Evolutionary conservation across 2,797 vertebrate species (phyloP), one percentile per base, ranked within the genome.

Genomic region (Neomorphus geoffroyi): DNA sequence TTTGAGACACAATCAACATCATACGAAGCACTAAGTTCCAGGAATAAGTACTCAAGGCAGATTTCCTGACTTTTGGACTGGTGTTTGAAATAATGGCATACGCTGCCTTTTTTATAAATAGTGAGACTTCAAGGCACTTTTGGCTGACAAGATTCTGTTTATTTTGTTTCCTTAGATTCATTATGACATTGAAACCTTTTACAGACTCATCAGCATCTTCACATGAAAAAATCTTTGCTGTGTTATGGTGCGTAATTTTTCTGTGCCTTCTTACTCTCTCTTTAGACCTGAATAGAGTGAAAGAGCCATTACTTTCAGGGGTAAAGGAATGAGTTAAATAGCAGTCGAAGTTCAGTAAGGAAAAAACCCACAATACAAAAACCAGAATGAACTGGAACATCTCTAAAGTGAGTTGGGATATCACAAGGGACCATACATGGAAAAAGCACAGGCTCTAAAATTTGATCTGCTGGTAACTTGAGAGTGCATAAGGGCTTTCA

Each of bases 121-220:
- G 8, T 45, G 32, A 37, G 53, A 21, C 51, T 80, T 84, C 5
- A 48, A 35, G 54, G 37, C 7, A 51, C 35, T 82, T 28, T 8
- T 28, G 32, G 19, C 79, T 90, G 58, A 81, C 14, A 64, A 61
- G 41, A 37, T 54, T 51, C 13, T 18, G 12, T 35, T 73, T 43
- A 11, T 66, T 81, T 33, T 89, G 6, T 96, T 94, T 94, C 60
- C 41, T 74, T 84, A 99, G 99, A 92, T 99, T 98, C 91, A 97
- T 98, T 39, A 97, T 99, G 97, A 98, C 98, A 65, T 96, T 99
- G 86, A 99, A 98, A 97, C 98, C 97, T 46, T 98, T 98, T 87
- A 92, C 89, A 10, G 98, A 99, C 35, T 83, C 97, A 15, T 97
- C 98, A 15, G 86, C 98, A 64, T 92, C 98, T 46, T 90, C 98